Base-by-base conservation (phyloP, 1,140 invertebrate species). In the Bombus confusus region DNA sequence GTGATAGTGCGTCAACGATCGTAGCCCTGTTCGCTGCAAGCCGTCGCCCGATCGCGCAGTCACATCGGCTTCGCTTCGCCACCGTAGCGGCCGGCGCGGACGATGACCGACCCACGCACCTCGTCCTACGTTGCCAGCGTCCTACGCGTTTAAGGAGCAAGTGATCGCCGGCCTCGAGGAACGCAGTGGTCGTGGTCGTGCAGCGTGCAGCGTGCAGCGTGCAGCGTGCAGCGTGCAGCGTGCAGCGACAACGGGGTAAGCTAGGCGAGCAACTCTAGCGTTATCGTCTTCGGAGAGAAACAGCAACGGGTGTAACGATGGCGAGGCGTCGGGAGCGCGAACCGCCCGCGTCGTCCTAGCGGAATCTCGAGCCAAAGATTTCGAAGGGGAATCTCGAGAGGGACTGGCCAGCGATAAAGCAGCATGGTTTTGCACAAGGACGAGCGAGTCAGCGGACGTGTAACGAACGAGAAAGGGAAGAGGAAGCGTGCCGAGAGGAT, bases 381-480 rank as follows among this genome's bases (percentile, higher is more conserved):
- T 13, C 39, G 25, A 25, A 73, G 43, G 81, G 18, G 41, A 64
- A 18, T 31, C 15, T 52, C 59, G 43, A 9, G 3, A 28, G 9
- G 18, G 1, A 41, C 1, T 10, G 37, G 9, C 2, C 12, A 12
- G 10, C n/a, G 59, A 34, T 43, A 83, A 31, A 59, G 37, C 76
- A 80, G 72, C 52, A 81, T 88, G 87, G 28, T 77, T 25, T n/a
- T 52, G 83, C 22, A 75, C 62, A 52, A 59, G 83, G 39, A 64
- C 52, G 43, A 31, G 34, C 66, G 68, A 64, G 43, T 9, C 9
- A 12, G 37, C 15, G n/a, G 59, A 68, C 31, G 28, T 2, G 59
- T 15, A 13, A 64, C 31, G 37, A n/a, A 75, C 22, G 79, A 72
- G 74, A 80, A 69, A 69, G 25, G 62, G 69, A 52, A 64, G 57